Conservation (phyloP, 1,140 invertebrate species). For the Tetragnatha versicolor region DNA sequence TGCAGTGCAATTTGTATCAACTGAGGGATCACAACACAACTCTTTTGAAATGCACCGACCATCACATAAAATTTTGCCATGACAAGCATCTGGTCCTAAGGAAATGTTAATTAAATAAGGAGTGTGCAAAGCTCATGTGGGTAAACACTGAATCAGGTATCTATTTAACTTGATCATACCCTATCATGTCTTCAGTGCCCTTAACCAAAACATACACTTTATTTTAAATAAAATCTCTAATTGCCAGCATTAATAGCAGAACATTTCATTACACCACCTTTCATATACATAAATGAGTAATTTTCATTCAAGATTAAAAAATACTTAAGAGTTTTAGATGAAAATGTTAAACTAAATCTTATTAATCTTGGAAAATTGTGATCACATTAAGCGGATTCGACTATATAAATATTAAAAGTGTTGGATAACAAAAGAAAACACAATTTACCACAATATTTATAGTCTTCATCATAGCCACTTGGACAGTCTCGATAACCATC, state of each 20-base stretch:
- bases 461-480: slow-evolving; percentile 80
- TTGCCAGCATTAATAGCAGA: not conserved
- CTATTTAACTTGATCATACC: no score
- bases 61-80: slow-evolving; percentile 66
- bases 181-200: not conserved
- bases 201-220: not conserved
- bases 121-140: no score
- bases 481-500: slow-evolving; percentile 85
- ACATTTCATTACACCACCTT: no score
- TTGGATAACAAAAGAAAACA: not conserved
- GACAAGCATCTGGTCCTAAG: slow-evolving; percentile 65
- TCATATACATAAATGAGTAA: no score
- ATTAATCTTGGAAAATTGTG: not conserved
- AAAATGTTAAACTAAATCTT: not conserved
- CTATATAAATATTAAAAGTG: not conserved
- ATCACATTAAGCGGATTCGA: no score
- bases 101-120: no score
- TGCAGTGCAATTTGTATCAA: slow-evolving; percentile 65
- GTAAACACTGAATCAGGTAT: no score
- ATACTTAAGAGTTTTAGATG: no score
- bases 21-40: slow-evolving; percentile 67
- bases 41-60: slow-evolving; percentile 67
- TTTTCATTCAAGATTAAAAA: not conserved
- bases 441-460: slow-evolving; percentile 63
- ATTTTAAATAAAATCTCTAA: not conserved